Evolutionary conservation across 2,797 vertebrate species (phyloP).

Genomic region (Hippopotamyrus pictus): DNA sequence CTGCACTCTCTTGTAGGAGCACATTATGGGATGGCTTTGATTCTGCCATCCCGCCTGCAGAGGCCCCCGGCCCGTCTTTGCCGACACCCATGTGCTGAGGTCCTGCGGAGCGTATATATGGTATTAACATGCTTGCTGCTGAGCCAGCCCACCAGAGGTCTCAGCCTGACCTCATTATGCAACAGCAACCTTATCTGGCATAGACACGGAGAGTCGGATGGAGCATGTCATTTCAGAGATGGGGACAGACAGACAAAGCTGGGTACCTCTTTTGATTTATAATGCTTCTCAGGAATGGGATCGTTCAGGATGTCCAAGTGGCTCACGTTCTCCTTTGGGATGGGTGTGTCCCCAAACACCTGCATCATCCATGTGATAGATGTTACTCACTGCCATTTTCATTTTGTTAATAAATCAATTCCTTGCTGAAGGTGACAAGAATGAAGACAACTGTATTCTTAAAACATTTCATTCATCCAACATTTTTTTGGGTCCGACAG

Average conservation of each 20-base stretch:
- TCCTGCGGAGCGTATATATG: slow-evolving; percentile 57
- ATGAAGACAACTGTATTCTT: not conserved
- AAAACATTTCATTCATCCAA: not conserved
- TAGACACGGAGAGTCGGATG: not conserved
- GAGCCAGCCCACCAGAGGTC: slow-evolving; percentile 35
- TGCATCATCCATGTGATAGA: slow-evolving; percentile 34
- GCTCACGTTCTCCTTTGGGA: slow-evolving; percentile 55
- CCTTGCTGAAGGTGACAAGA: not conserved
- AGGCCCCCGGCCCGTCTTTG: slow-evolving; percentile 67
- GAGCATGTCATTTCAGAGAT: not conserved
- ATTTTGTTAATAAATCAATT: not conserved
- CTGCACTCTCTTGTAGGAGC: slow-evolving; percentile 72
- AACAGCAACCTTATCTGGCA: not conserved
- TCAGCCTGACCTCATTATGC: not conserved
- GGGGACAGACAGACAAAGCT: slow-evolving; percentile 23
- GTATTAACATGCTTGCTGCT: slow-evolving; percentile 42
- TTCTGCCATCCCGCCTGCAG: slow-evolving; percentile 64
- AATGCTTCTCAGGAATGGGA: slow-evolving; percentile 67
- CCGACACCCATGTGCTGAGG: slow-evolving; percentile 63
- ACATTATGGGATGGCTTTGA: slow-evolving; percentile 64
- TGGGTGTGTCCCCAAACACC: slow-evolving; percentile 67
- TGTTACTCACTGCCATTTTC: not conserved
- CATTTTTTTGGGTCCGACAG: not conserved
- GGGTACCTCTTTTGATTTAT: slow-evolving; percentile 63
- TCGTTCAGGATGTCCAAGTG: slow-evolving; percentile 70